Evolutionary conservation across 2,797 vertebrate species (phyloP).

Genomic region (Macrochelys suwanniensis): DNA sequence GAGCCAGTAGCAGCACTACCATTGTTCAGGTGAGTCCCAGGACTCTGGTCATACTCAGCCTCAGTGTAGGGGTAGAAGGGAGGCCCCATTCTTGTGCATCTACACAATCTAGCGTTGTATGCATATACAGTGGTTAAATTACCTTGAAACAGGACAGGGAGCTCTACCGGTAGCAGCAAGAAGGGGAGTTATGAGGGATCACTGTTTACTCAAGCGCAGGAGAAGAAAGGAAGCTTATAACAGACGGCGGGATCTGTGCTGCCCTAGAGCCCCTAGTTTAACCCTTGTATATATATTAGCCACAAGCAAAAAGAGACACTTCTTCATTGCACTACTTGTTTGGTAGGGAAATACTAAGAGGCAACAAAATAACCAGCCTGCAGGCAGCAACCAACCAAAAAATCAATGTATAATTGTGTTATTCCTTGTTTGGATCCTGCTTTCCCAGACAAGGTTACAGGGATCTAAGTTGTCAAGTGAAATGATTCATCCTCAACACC

Average conservation of each 20-base stretch:
- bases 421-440: not conserved
- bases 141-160: not conserved
- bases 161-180: not conserved
- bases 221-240: not conserved
- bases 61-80: not conserved
- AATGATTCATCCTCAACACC: conserved; percentile 51
- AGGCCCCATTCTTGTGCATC: not conserved
- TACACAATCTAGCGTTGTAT: not conserved
- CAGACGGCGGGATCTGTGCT: not conserved
- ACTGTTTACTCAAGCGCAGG: not conserved
- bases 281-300: not conserved
- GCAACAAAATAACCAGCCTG: not conserved
- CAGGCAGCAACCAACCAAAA: not conserved
- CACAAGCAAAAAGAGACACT: not conserved
- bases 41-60: not conserved
- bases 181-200: not conserved
- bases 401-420: conserved; percentile 1
- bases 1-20: not conserved
- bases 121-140: not conserved
- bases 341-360: not conserved
- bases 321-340: not conserved
- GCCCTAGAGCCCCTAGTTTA: not conserved
- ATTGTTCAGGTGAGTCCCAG: not conserved
- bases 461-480: conserved; percentile 24
- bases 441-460: conserved; percentile 7